Evolutionary conservation across 2,888 invertebrate genomes (phyloP).

Genomic region (Muscina levida): DNA sequence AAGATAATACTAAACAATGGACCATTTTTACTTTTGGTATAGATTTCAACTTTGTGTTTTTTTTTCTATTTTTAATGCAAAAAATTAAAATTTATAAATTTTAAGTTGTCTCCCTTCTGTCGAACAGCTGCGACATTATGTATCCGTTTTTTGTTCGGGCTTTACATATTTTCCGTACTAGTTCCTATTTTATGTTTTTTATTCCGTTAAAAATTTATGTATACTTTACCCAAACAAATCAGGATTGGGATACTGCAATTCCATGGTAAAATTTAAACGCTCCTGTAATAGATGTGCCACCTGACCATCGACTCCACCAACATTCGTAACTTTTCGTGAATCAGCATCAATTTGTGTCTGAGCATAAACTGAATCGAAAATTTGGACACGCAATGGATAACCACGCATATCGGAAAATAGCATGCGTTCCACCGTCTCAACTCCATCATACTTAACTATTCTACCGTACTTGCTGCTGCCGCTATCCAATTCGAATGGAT

Average conservation of each 20-base stretch:
- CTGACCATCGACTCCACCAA: constrained; percentile 73
- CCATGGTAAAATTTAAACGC: constrained; percentile 73
- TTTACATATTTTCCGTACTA: too few species aligned
- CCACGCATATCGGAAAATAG: constrained; percentile 74
- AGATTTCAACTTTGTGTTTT: too few species aligned
- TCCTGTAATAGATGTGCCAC: constrained; percentile 70
- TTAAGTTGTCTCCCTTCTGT: too few species aligned
- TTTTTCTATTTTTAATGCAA: too few species aligned
- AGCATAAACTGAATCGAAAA: constrained; percentile 75
- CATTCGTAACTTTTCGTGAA: constrained; percentile 63
- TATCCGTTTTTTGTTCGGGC: too few species aligned
- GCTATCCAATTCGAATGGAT: constrained; percentile 69
- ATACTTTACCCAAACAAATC: constrained; percentile 75
- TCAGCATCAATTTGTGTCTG: constrained; percentile 67
- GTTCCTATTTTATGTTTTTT: too few species aligned
- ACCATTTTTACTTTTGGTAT: too few species aligned
- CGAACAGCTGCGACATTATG: too few species aligned
- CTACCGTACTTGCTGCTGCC: constrained; percentile 62
- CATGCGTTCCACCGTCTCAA: constrained; percentile 54
- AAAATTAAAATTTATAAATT: too few species aligned
- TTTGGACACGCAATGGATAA: constrained; percentile 75
- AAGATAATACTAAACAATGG: too few species aligned
- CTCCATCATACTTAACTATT: constrained; percentile 65
- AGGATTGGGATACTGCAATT: constrained; percentile 71
- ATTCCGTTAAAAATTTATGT: too few species aligned